Conservation (phyloP, 2,113 vertebrate genomes). For the Forbesichthys papilliferus region DNA sequence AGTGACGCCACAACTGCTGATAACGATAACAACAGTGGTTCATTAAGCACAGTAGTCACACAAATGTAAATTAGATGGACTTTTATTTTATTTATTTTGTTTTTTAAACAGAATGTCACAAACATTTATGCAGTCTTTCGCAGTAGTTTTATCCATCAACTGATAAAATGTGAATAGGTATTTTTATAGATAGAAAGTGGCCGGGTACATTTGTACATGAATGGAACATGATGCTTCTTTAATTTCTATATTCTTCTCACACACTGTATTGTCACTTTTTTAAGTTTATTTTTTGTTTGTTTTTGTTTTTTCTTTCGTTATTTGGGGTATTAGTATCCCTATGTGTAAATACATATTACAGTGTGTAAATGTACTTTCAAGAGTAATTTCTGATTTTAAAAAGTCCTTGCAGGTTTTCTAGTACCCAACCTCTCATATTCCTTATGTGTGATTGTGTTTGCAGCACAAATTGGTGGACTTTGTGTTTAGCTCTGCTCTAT, state of each 20-base stretch:
- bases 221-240: slow-evolving; percentile 69
- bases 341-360: slow-evolving; percentile 78
- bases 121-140: slow-evolving; percentile 48
- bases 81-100: slow-evolving; percentile 5
- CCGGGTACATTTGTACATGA: slow-evolving; percentile 94
- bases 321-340: slow-evolving; percentile 55
- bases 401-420: slow-evolving; percentile 69
- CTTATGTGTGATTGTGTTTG: slow-evolving; percentile 81
- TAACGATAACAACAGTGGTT: slow-evolving; percentile 42
- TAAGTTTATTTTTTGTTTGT: slow-evolving; percentile 64
- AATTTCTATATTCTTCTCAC: slow-evolving; percentile 4
- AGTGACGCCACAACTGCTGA: slow-evolving; percentile 29
- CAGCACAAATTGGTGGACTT: slow-evolving; percentile 66
- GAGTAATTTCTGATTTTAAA: slow-evolving; percentile 80
- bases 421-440: slow-evolving; percentile 36
- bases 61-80: not conserved
- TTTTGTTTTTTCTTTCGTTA: slow-evolving; percentile 47
- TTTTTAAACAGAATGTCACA: slow-evolving; percentile 56
- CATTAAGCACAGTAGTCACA: slow-evolving; percentile 70
- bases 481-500: slow-evolving; percentile 81
- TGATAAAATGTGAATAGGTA: slow-evolving; percentile 92
- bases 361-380: slow-evolving; percentile 82
- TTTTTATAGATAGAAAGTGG: slow-evolving; percentile 97
- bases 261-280: slow-evolving; percentile 10
- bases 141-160: slow-evolving; percentile 81